phyloP scores from a whole-genome alignment of 1,140 invertebrate genomes.

The Papilio aristodemus region DNA sequence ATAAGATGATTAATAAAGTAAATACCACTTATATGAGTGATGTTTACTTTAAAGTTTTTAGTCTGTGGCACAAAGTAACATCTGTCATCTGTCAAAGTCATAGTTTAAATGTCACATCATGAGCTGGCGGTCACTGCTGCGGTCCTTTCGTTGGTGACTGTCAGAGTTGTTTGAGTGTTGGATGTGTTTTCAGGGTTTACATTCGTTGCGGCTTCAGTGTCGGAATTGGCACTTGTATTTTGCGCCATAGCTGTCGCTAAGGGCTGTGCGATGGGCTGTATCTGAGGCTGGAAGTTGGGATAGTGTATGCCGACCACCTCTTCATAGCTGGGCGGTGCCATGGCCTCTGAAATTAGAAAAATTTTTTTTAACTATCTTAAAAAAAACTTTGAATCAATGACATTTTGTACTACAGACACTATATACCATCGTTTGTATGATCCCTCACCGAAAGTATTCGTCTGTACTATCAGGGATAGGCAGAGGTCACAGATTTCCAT shows the following conservation, averaged over 20 bases:
- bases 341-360: constrained; percentile 61
- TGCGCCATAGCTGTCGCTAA: constrained; percentile 59
- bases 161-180: constrained; percentile 30
- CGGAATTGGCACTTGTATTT: constrained; percentile 36
- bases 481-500: no score
- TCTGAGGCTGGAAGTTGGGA: constrained; percentile 49
- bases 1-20: neutral
- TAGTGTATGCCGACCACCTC: constrained; percentile 71
- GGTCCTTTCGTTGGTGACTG: constrained; percentile 25
- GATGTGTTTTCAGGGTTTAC: constrained; percentile 17
- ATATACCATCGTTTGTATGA: no score
- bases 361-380: no score
- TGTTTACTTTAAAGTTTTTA: constrained; percentile 15
- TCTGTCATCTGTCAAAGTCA: constrained; percentile 27
- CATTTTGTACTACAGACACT: no score
- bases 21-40: neutral
- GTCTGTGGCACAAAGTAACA: constrained; percentile 8
- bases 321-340: constrained; percentile 73
- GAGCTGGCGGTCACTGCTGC: constrained; percentile 16
- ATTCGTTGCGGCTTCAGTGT: constrained; percentile 18
- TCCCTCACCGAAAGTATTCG: no score
- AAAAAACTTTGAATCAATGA: no score
- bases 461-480: no score
- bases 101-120: neutral
- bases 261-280: constrained; percentile 64